Evolutionary conservation across 2,888 invertebrate species (phyloP).

Genomic region (Drosophila villosipedis): DNA sequence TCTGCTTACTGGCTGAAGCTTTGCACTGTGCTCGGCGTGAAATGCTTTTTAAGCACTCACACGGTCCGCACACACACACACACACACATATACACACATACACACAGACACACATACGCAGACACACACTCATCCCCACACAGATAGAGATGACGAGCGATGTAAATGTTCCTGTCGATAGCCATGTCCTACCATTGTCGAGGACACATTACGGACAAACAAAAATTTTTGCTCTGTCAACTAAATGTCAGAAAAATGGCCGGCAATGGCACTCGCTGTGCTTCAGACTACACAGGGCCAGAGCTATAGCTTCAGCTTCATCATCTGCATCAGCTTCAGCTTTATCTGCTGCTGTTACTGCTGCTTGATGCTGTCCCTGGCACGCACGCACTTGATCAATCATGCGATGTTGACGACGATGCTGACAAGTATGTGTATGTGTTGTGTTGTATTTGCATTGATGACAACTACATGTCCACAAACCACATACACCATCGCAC

Average conservation of each 20-base stretch:
- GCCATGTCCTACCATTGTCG: conserved; percentile 51
- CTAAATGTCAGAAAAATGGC: conserved; percentile 79
- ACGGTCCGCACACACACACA: conserved; percentile 29
- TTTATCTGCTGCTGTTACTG: conserved; percentile 5
- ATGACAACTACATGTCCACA: conserved; percentile 76
- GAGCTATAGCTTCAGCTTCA: neutral
- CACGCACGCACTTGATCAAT: conserved; percentile 79
- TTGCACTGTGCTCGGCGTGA: conserved; percentile 51
- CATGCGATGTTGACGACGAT: conserved; percentile 66
- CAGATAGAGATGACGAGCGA: conserved; percentile 14
- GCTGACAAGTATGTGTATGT: conserved; percentile 60
- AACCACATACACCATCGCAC: conserved; percentile 12
- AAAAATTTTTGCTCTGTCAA: conserved; percentile 77
- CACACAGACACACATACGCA: neutral
- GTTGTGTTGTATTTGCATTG: conserved; percentile 72
- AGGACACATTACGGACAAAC: conserved; percentile 73
- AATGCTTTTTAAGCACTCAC: conserved; percentile 76
- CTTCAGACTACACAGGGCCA: conserved; percentile 14
- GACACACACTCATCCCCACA: neutral
- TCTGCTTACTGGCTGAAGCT: conserved; percentile 1
- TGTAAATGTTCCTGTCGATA: conserved; percentile 56
- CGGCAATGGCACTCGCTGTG: conserved; percentile 52
- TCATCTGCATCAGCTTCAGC: conserved; percentile 10
- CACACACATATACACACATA: neutral
- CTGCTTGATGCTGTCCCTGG: conserved; percentile 62